phyloP scores from a whole-genome alignment of 2,888 invertebrate genomes.

The Fragum fragum region DNA sequence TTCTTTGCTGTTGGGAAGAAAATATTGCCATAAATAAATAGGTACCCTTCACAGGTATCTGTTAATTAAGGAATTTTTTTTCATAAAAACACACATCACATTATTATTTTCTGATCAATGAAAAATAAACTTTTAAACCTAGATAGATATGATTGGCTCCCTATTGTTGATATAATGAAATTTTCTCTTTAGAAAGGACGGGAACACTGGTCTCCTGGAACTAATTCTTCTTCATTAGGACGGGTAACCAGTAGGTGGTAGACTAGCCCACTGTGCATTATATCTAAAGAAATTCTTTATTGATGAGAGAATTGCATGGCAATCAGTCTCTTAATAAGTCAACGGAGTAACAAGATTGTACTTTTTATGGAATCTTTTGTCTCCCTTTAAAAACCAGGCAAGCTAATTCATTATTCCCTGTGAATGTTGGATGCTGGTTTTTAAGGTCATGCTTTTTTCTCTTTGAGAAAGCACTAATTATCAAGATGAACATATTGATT shows the following conservation, averaged over 20 bases:
- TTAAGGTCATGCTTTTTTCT: background rate
- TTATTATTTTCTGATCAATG: too few relatives aligned
- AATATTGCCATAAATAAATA: too few relatives aligned
- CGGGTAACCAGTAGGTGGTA: background rate
- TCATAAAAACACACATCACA: too few relatives aligned
- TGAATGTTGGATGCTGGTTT: background rate
- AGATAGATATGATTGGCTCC: background rate
- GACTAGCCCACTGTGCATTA: background rate
- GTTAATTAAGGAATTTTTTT: too few relatives aligned
- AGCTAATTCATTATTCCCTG: conserved; percentile 6
- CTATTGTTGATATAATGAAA: conserved; percentile 7
- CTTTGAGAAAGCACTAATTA: background rate
- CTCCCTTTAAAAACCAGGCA: background rate
- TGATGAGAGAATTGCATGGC: conserved; percentile 46
- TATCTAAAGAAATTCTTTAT: conserved; percentile 20
- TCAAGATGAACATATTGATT: background rate
- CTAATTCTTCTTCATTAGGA: conserved; percentile 18
- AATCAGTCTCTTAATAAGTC: conserved; percentile 24
- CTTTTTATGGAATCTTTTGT: conserved; percentile 13
- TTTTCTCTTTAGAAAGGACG: background rate
- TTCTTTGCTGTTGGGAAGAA: too few relatives aligned
- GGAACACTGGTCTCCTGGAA: conserved; percentile 9
- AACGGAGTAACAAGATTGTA: conserved; percentile 13
- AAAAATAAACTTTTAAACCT: too few relatives aligned
- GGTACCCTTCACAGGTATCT: too few relatives aligned